Percentiles rank a stretch among this genome's conserved stretches.
These are phyloP conservation scores for Incurvaria masculella DNA, from an alignment of 2,888 invertebrate genomes.

Conservation along the genomic window DNA sequence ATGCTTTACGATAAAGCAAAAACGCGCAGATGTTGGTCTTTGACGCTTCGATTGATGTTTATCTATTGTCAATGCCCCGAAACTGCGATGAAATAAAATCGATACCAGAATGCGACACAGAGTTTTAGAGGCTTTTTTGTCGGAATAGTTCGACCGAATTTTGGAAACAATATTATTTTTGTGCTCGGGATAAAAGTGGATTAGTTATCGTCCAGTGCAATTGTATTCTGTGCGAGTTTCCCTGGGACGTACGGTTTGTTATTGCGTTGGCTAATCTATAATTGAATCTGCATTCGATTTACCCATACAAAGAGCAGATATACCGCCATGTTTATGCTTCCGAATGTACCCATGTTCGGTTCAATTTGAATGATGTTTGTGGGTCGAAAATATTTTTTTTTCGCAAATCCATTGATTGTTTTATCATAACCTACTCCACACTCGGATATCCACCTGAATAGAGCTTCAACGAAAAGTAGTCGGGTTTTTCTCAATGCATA, in stretches of 20 bases:
- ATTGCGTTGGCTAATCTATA: conserved; percentile 51
- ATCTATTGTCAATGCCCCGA: conserved; percentile 44
- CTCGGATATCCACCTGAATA: no score
- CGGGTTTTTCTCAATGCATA: no score
- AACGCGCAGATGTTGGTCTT: conserved; percentile 56
- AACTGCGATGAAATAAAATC: conserved; percentile 38
- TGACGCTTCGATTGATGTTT: conserved; percentile 55
- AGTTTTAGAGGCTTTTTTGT: conserved; percentile 34
- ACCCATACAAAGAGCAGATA: background rate
- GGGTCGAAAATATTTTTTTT: no score
- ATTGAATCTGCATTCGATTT: conserved; percentile 52
- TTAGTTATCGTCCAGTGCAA: conserved; percentile 47
- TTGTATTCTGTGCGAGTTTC: conserved; percentile 56
- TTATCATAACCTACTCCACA: no score
- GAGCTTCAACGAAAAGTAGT: no score
- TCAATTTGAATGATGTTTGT: no score
- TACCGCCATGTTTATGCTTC: background rate
- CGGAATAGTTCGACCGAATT: conserved; percentile 34
- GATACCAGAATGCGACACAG: conserved; percentile 32
- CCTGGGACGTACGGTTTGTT: conserved; percentile 16
- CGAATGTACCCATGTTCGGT: no score
- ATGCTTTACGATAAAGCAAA: conserved; percentile 36
- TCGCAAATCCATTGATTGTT: no score
- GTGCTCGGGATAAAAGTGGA: conserved; percentile 44
- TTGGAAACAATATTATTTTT: conserved; percentile 31